phyloP scores from a whole-genome alignment of 2,888 invertebrate species.

The Tubiluchus corallicola region DNA sequence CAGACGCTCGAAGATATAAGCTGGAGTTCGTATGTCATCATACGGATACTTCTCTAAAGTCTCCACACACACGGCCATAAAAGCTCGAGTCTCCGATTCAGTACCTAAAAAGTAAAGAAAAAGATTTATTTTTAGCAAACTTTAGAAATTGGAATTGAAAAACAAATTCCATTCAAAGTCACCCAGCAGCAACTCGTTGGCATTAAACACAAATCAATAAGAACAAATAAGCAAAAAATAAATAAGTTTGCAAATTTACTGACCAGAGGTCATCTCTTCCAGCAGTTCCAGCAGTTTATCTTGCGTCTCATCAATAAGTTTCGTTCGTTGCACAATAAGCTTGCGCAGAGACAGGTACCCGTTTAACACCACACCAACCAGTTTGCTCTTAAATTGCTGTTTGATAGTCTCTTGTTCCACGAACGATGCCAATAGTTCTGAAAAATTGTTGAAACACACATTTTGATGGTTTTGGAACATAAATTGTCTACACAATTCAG shows the following conservation, averaged over 20 bases:
- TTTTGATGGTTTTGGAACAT: too few species aligned
- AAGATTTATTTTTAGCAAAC: too few species aligned
- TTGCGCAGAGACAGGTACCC: constrained; percentile 78
- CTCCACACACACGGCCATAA: constrained; percentile 91
- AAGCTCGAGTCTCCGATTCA: constrained; percentile 83
- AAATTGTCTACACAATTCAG: too few species aligned
- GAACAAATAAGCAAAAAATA: background rate
- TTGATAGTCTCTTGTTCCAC: constrained; percentile 68
- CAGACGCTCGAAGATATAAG: constrained; percentile 88
- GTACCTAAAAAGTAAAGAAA: too few species aligned
- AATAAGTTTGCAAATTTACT: constrained; percentile 10
- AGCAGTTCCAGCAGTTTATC: constrained; percentile 75
- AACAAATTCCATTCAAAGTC: too few species aligned
- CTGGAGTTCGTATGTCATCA: constrained; percentile 84
- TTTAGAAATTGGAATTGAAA: too few species aligned
- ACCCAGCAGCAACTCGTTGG: too few species aligned
- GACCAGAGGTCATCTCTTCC: constrained; percentile 84
- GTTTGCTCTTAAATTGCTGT: constrained; percentile 66
- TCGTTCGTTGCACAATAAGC: constrained; percentile 78
- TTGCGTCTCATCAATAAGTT: constrained; percentile 87
- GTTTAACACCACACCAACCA: constrained; percentile 75
- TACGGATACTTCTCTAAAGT: constrained; percentile 69
- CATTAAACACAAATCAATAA: too few species aligned
- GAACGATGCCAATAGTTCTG: constrained; percentile 63
- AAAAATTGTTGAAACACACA: too few species aligned